Evolutionary conservation across 2,113 vertebrate genomes (phyloP), one percentile per base, ranked within the genome.

Genomic region (Xerus inauris): DNA sequence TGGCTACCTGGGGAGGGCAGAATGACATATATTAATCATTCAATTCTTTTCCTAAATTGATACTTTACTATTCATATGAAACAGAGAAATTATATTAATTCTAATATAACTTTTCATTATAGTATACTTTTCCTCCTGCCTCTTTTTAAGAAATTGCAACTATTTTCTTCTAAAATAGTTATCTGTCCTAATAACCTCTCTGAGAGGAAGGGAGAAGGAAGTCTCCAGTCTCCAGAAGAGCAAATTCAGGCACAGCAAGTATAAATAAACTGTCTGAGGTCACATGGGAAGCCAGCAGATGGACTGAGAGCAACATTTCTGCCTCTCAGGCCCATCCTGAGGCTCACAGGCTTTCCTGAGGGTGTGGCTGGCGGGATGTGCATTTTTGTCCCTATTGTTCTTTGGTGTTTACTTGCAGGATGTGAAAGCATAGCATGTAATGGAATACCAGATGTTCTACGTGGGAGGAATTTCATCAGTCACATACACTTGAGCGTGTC

Each of bases 381-480:
- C 45, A 14, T 85, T 28, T 86, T 16, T 84, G 89, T 95, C 69
- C 75, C 96, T 83, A 96, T 97, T 97, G 97, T 97, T 94, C 82
- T 79, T 49, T 13, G 30, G 73, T 96, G 97, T 97, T 96, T 97
- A 94, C 87, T 97, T 84, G 87, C 65, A 92, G 96, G 97, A 89
- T 96, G 93, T 95, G 80, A 72, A 84, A 94, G 95, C 32, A 62
- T 64, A 72, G 91, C 65, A 30, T 13, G 40, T 38, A 45, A 45
- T 5, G 49, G 13, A 67, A 88, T 24, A 93, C 75, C 97, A 96
- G 94, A 94, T 97, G 97, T 94, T 91, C 83, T 89, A 51, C 0
- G 51, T 89, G 93, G 96, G 97, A 85, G 96, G 94, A 87, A 85
- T 81, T 95, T 87, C 12, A 38, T 62, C 75, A 86, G 38, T 92